Evolutionary conservation across 2,888 invertebrate species (phyloP).

Genomic region (Drosophila nr. medialis): DNA sequence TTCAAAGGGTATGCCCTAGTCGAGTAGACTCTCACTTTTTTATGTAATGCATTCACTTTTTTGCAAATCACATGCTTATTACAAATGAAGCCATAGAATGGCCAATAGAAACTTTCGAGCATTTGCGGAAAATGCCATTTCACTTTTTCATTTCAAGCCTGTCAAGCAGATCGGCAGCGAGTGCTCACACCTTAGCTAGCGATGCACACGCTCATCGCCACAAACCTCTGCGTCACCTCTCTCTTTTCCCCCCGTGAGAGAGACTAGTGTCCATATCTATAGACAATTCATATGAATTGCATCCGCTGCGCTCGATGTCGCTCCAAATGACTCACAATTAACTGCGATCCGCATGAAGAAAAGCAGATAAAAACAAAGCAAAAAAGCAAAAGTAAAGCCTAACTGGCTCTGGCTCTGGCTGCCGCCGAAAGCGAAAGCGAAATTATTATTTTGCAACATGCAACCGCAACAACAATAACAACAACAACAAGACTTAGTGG

Average conservation of each 20-base stretch:
- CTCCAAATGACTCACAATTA: constrained; percentile 77
- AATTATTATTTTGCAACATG: constrained; percentile 78
- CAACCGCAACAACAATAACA: constrained; percentile 66
- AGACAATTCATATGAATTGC: constrained; percentile 38
- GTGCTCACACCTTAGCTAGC: background rate
- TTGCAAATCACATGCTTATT: constrained; percentile 34
- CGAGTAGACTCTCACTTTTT: background rate
- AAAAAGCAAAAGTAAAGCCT: constrained; percentile 37
- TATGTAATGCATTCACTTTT: background rate
- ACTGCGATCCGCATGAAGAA: constrained; percentile 53
- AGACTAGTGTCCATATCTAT: constrained; percentile 9
- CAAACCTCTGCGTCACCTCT: background rate
- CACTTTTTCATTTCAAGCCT: constrained; percentile 37
- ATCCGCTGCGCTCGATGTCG: constrained; percentile 51
- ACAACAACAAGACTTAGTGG: constrained; percentile 35
- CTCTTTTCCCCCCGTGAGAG: background rate
- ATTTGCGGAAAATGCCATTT: constrained; percentile 37
- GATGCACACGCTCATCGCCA: background rate
- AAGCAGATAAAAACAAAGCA: constrained; percentile 11
- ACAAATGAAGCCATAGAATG: constrained; percentile 69
- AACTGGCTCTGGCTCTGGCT: constrained; percentile 41
- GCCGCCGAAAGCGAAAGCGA: constrained; percentile 66
- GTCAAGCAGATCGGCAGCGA: constrained; percentile 9
- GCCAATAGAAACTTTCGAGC: constrained; percentile 1
- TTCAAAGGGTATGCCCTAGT: background rate